Base-by-base conservation (phyloP, 2,888 invertebrate species). In the Serripes groenlandicus region DNA sequence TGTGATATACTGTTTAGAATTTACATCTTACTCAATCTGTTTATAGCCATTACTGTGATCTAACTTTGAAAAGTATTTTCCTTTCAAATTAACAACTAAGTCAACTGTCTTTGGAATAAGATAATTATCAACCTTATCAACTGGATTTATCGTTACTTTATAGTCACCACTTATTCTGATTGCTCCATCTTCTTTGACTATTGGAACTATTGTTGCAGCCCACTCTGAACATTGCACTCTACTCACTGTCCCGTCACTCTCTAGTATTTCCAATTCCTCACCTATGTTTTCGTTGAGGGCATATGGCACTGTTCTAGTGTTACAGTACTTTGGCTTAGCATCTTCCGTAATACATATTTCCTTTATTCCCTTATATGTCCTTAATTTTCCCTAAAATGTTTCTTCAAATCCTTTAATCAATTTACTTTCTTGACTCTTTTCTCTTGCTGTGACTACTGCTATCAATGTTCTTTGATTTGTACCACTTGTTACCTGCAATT, bases 11-110 rank as follows among this genome's bases (percentile, higher is more conserved):
- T n/a, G 42, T 42, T 73, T 73, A 4, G 73, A 73, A 21, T 42
- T 35, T 42, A 60, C 60, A 9, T 60, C 60, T 9, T 60, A 26
- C 30, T 73, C 73, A 5, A 73, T 58, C 28, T 73, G 73, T 11
- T 73, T 21, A 37, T 73, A 73, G 4, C 37, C 58, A 35, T 73
- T 42, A 26, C 60, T 58, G 21, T 60, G 28, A 9, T 73, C 73
- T 28, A 73, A 34, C 37, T 73, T 60, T 21, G 73, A 60, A 73
- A n/a, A 73, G 60, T 32, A 34, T n/a, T 56, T 49, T n/a, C 71
- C 56, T 56, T 52, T 52, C 56, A 71, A 30, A 23, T 49, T 52
- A 26, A 56, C 56, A 54, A 71, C 52, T 23, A 54, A 28, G 18
- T 32, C 71, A 2, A 54, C 42, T 11, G 42, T 21, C 11, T 66